Evolutionary conservation across 2,797 vertebrate genomes (phyloP).

Genomic region (Fundulus diaphanus): DNA sequence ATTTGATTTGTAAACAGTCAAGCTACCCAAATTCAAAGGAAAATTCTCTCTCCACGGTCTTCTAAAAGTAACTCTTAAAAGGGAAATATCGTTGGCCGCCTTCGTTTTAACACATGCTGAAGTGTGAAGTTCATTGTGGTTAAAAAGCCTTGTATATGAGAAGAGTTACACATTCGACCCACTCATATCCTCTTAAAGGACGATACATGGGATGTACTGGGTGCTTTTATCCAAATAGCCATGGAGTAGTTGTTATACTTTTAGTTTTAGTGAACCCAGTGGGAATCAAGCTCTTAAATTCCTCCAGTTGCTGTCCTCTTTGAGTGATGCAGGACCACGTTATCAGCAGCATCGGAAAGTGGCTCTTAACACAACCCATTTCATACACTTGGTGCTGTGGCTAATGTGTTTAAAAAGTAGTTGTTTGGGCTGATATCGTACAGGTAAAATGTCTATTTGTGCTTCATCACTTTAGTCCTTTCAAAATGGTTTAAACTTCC

Average conservation of each 20-base stretch:
- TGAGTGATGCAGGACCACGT: constrained; percentile 29
- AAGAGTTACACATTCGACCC: constrained; percentile 55
- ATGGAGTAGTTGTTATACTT: constrained; percentile 52
- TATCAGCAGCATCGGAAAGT: constrained; percentile 39
- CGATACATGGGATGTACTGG: constrained; percentile 37
- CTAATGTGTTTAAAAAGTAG: constrained; percentile 35
- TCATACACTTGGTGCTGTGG: constrained; percentile 4
- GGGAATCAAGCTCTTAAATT: constrained; percentile 61
- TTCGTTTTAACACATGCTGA: constrained; percentile 42
- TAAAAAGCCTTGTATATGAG: constrained; percentile 51
- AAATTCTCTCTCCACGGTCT: neutral
- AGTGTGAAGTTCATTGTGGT: constrained; percentile 37
- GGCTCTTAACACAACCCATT: constrained; percentile 48
- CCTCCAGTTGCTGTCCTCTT: constrained; percentile 41
- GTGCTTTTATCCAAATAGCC: constrained; percentile 63
- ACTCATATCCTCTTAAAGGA: constrained; percentile 64
- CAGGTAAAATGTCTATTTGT: constrained; percentile 17
- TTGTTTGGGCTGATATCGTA: constrained; percentile 19
- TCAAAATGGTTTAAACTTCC: constrained; percentile 2
- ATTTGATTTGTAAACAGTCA: constrained; percentile 5
- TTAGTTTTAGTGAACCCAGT: constrained; percentile 56
- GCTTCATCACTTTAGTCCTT: constrained; percentile 2
- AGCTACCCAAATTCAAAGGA: constrained; percentile 4
- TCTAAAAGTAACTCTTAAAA: constrained; percentile 21
- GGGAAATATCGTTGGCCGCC: constrained; percentile 22